Evolutionary conservation across 2,797 vertebrate genomes (phyloP).

Genomic region (Distichodus sexfasciatus): DNA sequence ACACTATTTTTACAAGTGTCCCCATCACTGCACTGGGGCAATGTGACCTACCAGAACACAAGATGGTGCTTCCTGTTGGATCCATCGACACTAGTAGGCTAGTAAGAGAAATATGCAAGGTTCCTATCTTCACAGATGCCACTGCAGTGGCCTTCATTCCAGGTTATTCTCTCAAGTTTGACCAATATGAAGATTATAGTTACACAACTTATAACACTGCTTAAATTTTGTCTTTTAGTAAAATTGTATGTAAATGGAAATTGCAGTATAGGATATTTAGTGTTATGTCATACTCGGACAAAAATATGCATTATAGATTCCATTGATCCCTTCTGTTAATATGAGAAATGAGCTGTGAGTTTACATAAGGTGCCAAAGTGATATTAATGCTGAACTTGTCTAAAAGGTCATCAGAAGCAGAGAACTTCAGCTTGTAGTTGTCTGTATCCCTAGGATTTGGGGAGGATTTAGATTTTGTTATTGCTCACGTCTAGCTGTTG

Average conservation of each 20-base stretch:
- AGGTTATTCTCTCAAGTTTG: no score
- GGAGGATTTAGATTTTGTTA: no score
- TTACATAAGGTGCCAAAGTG: slow-evolving; percentile 23
- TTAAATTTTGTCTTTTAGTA: background rate
- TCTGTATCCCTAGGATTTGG: no score
- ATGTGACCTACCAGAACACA: no score
- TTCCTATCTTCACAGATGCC: no score
- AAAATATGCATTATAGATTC: slow-evolving; percentile 2
- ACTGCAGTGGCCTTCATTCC: no score
- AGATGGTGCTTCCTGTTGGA: no score
- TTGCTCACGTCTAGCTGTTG: slow-evolving; percentile 26
- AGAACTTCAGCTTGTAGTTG: no score
- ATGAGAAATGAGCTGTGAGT: background rate
- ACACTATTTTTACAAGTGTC: no score
- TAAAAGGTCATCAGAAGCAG: background rate
- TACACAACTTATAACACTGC: background rate
- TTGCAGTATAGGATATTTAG: background rate
- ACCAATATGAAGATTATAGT: background rate
- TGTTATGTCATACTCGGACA: background rate
- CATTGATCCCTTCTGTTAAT: background rate
- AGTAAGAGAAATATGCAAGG: no score
- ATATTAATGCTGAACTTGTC: background rate
- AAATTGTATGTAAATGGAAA: background rate
- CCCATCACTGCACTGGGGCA: no score
- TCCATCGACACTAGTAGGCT: no score